These are phyloP conservation scores for Ceratothoa steindachneri DNA, from an alignment of 2,888 invertebrate genomes.

Conservation along the genomic window DNA sequence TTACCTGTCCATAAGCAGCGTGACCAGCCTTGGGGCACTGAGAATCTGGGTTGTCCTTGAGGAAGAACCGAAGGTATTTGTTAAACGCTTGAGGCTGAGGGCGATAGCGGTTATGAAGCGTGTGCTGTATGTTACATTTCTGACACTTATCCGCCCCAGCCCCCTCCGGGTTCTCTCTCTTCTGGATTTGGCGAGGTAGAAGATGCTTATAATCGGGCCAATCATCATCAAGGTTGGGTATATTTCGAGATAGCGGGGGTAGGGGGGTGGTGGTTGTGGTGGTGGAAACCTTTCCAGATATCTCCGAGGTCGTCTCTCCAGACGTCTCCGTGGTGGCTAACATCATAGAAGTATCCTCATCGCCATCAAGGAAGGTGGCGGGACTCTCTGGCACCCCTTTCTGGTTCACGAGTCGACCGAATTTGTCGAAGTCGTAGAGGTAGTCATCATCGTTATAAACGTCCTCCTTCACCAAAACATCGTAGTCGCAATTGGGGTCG, in stretches of 20 bases:
- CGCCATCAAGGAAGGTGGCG: background rate
- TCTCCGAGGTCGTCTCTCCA: conserved; percentile 11
- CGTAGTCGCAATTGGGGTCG: conserved; percentile 23
- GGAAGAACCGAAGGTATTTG: conserved; percentile 72
- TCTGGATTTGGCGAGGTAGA: background rate
- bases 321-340: background rate
- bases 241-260: background rate
- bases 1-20: conserved; percentile 63
- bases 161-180: background rate
- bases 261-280: conserved; percentile 11
- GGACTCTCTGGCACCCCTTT: background rate
- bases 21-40: conserved; percentile 78
- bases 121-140: conserved; percentile 27
- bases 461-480: conserved; percentile 3
- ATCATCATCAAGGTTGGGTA: conserved; percentile 22
- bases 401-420: background rate
- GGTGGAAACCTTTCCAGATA: background rate
- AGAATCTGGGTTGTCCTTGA: conserved; percentile 73
- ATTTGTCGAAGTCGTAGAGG: conserved; percentile 20
- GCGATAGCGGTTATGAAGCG: conserved; percentile 54
- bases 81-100: conserved; percentile 65
- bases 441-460: conserved; percentile 27
- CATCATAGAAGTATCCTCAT: background rate
- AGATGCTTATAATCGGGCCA: conserved; percentile 33
- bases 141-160: conserved; percentile 16